Evolutionary conservation across 2,888 invertebrate species (phyloP).

Genomic region (Keiferia lycopersicella): DNA sequence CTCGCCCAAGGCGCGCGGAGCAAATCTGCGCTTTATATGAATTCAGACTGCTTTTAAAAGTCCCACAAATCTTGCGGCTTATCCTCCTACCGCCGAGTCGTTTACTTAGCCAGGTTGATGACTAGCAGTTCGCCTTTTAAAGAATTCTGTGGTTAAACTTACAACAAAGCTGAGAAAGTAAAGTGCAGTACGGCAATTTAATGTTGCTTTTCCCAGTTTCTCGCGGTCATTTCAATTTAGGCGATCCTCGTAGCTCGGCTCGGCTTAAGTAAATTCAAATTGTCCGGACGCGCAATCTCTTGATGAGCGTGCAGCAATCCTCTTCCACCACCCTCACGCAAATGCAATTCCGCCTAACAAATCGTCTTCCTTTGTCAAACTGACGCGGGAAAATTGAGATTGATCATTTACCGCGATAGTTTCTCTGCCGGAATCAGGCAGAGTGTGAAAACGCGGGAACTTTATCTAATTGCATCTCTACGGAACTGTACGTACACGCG

Average conservation of each 20-base stretch:
- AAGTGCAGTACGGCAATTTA: neutral
- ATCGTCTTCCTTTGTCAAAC: slow-evolving; percentile 47
- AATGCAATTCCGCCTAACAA: slow-evolving; percentile 49
- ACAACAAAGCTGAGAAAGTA: neutral
- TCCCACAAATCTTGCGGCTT: slow-evolving; percentile 21
- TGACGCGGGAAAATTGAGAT: slow-evolving; percentile 52
- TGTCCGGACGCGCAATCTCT: slow-evolving; percentile 48
- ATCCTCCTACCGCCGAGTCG: slow-evolving; percentile 16
- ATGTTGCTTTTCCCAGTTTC: neutral
- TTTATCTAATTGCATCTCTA: slow-evolving; percentile 61
- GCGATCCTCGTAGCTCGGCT: neutral
- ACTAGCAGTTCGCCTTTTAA: slow-evolving; percentile 14
- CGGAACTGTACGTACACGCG: slow-evolving; percentile 47
- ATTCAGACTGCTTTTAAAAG: slow-evolving; percentile 20
- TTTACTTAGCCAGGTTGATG: slow-evolving; percentile 18
- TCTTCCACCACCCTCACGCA: slow-evolving; percentile 36
- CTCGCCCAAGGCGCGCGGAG: slow-evolving; percentile 38
- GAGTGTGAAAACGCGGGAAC: slow-evolving; percentile 58
- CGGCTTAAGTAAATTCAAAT: slow-evolving; percentile 39
- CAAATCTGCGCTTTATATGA: slow-evolving; percentile 39
- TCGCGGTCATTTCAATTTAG: slow-evolving; percentile 8
- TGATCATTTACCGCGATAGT: slow-evolving; percentile 50
- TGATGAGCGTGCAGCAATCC: slow-evolving; percentile 44
- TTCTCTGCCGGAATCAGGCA: slow-evolving; percentile 50
- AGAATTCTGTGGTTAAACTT: slow-evolving; percentile 8